These are phyloP conservation scores for Clarias laeviceps DNA, from an alignment of 2,797 vertebrate genomes.

Conservation along the genomic window DNA sequence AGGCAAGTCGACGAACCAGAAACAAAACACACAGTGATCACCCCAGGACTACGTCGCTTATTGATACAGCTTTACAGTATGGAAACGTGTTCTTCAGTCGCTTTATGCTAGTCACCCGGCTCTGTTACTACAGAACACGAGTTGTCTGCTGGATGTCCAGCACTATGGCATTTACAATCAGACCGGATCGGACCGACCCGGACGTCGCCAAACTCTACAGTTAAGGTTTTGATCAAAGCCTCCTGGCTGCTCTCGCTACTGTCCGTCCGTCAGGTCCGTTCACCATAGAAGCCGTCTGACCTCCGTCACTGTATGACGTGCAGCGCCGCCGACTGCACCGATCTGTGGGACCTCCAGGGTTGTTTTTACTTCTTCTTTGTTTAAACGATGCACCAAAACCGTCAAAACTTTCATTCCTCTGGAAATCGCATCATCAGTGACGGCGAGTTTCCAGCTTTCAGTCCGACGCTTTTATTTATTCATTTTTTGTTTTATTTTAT, in stretches of 20 bases:
- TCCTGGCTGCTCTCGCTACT: neutral
- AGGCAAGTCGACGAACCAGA: too few relatives aligned
- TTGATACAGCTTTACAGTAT: neutral
- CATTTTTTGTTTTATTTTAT: neutral
- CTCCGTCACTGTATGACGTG: conserved; percentile 1
- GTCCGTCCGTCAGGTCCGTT: neutral
- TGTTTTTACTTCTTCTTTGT: neutral
- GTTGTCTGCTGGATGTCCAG: neutral
- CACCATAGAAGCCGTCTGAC: neutral
- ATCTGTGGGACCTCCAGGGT: neutral
- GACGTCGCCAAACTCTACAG: neutral
- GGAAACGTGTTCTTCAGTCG: neutral
- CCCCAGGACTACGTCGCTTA: too few relatives aligned
- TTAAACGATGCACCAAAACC: neutral
- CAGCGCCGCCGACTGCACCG: neutral
- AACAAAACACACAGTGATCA: too few relatives aligned
- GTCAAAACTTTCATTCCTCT: neutral
- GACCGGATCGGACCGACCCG: neutral
- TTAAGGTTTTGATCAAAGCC: neutral
- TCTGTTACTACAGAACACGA: neutral
- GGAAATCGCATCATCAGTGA: neutral
- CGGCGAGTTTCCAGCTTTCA: neutral
- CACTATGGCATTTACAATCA: neutral
- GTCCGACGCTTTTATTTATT: neutral
- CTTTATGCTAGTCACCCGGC: neutral